These are phyloP conservation scores for Zalophus californianus DNA, from an alignment of 2,797 vertebrate genomes.

Conservation along the genomic window DNA sequence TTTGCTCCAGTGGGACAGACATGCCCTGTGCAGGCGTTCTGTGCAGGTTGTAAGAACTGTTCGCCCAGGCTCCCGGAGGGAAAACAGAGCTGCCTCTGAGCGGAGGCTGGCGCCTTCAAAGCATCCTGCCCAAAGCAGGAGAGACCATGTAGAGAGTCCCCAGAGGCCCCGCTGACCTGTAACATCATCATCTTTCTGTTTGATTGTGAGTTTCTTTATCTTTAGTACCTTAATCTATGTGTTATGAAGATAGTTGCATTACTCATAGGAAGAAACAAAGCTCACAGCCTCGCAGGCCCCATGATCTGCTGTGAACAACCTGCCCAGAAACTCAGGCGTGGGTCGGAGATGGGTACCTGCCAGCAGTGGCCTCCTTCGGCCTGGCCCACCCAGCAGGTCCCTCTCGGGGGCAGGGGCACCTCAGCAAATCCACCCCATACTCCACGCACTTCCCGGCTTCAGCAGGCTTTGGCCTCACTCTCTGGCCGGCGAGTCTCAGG, in stretches of 20 bases:
- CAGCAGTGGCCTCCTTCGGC: not conserved
- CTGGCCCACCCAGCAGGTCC: rapidly evolving
- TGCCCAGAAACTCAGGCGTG: not conserved
- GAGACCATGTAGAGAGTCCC: rapidly evolving
- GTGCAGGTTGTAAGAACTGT: too few relatives aligned
- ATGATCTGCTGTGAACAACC: not conserved
- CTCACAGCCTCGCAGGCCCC: not conserved
- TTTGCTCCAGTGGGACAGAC: rapidly evolving
- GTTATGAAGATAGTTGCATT: not conserved
- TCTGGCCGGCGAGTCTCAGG: rapidly evolving
- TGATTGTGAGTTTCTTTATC: not conserved
- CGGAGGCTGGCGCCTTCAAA: rapidly evolving
- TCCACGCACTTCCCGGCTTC: rapidly evolving
- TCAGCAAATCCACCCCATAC: rapidly evolving
- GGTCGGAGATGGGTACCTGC: too few relatives aligned
- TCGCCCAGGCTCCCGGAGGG: not conserved
- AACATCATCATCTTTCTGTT: too few relatives aligned
- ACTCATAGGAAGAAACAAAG: not conserved
- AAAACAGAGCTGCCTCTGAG: too few relatives aligned
- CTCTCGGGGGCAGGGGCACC: too few relatives aligned
- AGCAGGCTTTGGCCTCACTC: rapidly evolving
- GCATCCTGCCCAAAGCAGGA: not conserved
- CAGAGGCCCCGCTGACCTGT: not conserved
- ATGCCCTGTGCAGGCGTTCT: not conserved
- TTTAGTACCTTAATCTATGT: too few relatives aligned